Base-by-base conservation (phyloP, 1,140 invertebrate species). In the Macrocentrus cingulum region DNA sequence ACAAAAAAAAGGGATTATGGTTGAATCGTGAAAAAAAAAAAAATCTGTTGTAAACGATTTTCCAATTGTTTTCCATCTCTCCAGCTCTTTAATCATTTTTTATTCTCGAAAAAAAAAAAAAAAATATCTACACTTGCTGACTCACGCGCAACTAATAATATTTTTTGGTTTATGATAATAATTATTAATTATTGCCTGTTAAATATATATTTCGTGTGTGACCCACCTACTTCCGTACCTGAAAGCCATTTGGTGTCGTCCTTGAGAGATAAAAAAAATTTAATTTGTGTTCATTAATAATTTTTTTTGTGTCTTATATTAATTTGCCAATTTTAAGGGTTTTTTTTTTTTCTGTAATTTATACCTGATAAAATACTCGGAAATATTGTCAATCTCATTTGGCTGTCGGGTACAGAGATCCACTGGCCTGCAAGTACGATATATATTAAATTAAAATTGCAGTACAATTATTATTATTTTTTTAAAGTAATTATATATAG, bases 1-100 rank as follows among this genome's bases (percentile, higher is more conserved):
- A 22, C 3, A 18, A 56, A 32, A 7, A 20, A 59, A 50, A 15
- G 45, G 15, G 23, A 61, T 65, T 72, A 77, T 76, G 74, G 74
- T 76, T 78, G 76, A 76, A 78, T 77, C 76, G 75, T 78, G 25
- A 29, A 29, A n/a, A n/a, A n/a, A n/a, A n/a, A n/a, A n/a, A n/a
- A 74, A 78, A 70, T 70, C 64, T 61, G 69, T 73, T 73, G 64
- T 62, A 60, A 34, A 69, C 62, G 56, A 67, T 64, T 59, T 54
- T 56, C 52, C 41, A 37, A 56, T 29, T n/a, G 13, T 16, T 16
- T 45, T 32, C 25, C 39, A 13, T 61, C 49, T 48, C 36, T 44
- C 22, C 23, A 11, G 22, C 16, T 36, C 11, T 18, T 25, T 60
- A 22, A 41, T 29, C 15, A 22, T 19, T 37, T 23, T 36, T 1